These are phyloP conservation scores for Chamaetylas fuelleborni DNA, from an alignment of 2,113 vertebrate species.

Conservation along the genomic window DNA sequence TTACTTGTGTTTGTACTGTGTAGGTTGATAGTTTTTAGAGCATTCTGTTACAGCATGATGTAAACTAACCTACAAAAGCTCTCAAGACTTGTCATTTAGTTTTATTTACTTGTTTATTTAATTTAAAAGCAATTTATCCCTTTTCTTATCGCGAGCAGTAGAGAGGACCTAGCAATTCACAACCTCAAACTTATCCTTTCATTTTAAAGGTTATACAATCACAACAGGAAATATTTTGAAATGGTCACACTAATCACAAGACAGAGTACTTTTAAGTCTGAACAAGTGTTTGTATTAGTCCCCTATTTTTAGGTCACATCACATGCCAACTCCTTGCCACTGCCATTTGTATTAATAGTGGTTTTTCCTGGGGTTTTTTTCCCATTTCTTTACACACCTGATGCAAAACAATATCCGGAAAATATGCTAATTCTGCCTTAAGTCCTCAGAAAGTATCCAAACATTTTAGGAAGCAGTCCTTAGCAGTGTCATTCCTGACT, in stretches of 20 bases:
- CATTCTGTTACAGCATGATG: not conserved
- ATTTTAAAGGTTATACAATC: not conserved
- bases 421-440: not conserved
- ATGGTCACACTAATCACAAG: slow-evolving; percentile 46
- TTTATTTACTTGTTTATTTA: not conserved
- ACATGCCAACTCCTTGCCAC: not conserved
- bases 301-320: slow-evolving; percentile 27
- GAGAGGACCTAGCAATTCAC: not conserved
- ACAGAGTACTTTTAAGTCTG: slow-evolving; percentile 3
- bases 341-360: not conserved
- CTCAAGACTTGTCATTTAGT: not conserved
- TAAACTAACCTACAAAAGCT: not conserved
- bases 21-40: not conserved
- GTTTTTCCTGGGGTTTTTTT: not conserved
- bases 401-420: not conserved
- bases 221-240: slow-evolving; percentile 67
- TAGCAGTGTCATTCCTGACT: not conserved
- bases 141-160: not conserved
- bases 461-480: not conserved
- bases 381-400: not conserved
- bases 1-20: not conserved
- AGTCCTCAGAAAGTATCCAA: not conserved
- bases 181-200: not conserved
- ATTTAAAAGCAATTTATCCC: not conserved
- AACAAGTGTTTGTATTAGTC: not conserved